A percentile compares a stretch with the other conserved stretches of the same genome.
These are phyloP conservation scores for Hirudinaria manillensis DNA, from an alignment of 2,888 invertebrate genomes.

Conservation along the genomic window DNA sequence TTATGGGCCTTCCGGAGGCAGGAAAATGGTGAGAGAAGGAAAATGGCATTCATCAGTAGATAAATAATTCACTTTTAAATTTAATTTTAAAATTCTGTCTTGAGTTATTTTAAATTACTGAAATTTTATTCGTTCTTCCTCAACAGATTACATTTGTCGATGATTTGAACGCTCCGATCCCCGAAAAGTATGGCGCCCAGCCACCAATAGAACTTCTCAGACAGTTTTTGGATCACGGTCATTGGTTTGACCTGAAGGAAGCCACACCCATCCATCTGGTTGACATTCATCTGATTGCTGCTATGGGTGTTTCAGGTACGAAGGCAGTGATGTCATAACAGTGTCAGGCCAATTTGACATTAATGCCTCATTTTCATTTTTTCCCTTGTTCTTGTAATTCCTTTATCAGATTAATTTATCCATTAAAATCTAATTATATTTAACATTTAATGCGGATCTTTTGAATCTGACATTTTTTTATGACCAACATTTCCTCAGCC, in stretches of 20 bases:
- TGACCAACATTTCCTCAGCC: too few species aligned
- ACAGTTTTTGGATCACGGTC: conserved; percentile 55
- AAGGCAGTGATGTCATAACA: neutral
- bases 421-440: too few species aligned
- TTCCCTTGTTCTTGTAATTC: too few species aligned
- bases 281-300: conserved; percentile 53
- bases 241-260: conserved; percentile 54
- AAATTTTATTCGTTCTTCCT: neutral
- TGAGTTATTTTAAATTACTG: too few species aligned
- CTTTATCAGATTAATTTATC: too few species aligned
- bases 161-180: conserved; percentile 86
- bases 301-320: conserved; percentile 58
- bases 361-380: too few species aligned
- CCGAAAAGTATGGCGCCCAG: conserved; percentile 84
- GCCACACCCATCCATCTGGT: conserved; percentile 52
- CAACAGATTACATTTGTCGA: conserved; percentile 79
- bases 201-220: conserved; percentile 81
- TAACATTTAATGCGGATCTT: too few species aligned
- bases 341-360: neutral
- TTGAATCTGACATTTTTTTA: too few species aligned
- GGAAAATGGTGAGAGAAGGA: conserved; percentile 59
- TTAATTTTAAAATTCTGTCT: too few species aligned
- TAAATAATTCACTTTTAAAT: too few species aligned
- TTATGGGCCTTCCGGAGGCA: conserved; percentile 84
- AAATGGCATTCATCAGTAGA: too few species aligned